phyloP scores from a whole-genome alignment of 2,113 vertebrate species.

The Neotoma lepida region DNA sequence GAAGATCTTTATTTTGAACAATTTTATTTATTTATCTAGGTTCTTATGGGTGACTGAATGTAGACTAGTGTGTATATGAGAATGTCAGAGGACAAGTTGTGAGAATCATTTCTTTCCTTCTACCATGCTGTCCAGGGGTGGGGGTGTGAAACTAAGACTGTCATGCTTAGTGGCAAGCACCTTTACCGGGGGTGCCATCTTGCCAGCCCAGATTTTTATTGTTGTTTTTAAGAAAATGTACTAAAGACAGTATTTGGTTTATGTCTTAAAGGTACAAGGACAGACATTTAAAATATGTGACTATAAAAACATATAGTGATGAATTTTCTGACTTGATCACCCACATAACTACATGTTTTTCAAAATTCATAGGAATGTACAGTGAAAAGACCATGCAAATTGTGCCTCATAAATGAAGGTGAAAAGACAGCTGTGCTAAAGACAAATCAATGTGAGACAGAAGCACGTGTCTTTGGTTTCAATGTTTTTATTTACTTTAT shows the following conservation, averaged over 20 bases:
- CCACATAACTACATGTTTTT: neutral
- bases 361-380: neutral
- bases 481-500: constrained; percentile 29
- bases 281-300: neutral
- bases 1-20: neutral
- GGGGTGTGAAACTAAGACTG: neutral
- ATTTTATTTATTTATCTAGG: neutral
- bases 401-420: neutral
- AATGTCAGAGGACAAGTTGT: neutral
- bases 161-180: neutral
- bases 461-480: neutral
- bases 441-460: neutral
- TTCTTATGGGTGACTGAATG: neutral
- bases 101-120: neutral
- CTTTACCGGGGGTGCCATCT: neutral
- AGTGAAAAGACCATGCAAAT: neutral
- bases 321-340: neutral
- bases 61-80: too few species aligned
- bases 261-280: neutral
- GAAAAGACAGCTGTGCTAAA: neutral
- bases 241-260: neutral
- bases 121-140: neutral
- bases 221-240: neutral
- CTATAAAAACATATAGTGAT: neutral
- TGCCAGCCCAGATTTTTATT: neutral